phyloP scores from a whole-genome alignment of 2,797 vertebrate genomes.

The Neoniphon sammara region DNA sequence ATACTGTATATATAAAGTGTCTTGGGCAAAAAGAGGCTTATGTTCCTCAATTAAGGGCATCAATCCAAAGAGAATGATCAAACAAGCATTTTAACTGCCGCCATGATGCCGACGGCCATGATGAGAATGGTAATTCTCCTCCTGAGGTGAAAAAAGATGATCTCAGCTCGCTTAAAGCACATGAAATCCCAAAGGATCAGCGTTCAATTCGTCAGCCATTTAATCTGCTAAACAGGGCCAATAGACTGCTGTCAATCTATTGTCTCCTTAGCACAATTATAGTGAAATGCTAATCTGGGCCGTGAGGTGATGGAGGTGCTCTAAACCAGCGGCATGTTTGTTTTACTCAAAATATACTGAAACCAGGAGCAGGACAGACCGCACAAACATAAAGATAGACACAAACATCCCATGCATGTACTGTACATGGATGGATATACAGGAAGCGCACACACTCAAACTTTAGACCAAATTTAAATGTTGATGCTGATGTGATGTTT shows the following conservation, averaged over 20 bases:
- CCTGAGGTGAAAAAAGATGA: conserved; percentile 60
- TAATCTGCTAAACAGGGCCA: conserved; percentile 69
- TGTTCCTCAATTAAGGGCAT: conserved; percentile 50
- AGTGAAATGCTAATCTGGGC: conserved; percentile 33
- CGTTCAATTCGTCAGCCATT: conserved; percentile 55
- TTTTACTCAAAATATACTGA: conserved; percentile 12
- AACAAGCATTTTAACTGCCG: conserved; percentile 25
- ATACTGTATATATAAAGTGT: conserved; percentile 11
- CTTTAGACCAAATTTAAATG: too few relatives aligned
- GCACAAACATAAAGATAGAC: not conserved
- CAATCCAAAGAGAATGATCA: conserved; percentile 25
- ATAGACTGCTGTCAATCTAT: conserved; percentile 60
- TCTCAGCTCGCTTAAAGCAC: conserved; percentile 51
- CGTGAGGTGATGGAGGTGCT: conserved; percentile 37
- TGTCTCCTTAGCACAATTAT: conserved; percentile 47
- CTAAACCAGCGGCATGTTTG: not conserved
- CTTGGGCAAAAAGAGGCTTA: conserved; percentile 2
- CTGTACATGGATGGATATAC: too few relatives aligned
- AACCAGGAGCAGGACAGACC: not conserved
- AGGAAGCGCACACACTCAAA: too few relatives aligned
- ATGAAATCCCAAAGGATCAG: conserved; percentile 52
- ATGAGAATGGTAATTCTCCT: conserved; percentile 53
- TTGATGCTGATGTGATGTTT: too few relatives aligned
- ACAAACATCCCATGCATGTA: too few relatives aligned
- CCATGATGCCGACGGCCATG: conserved; percentile 36